phyloP scores from a whole-genome alignment of 2,797 vertebrate genomes.

The Hippoglossus hippoglossus region DNA sequence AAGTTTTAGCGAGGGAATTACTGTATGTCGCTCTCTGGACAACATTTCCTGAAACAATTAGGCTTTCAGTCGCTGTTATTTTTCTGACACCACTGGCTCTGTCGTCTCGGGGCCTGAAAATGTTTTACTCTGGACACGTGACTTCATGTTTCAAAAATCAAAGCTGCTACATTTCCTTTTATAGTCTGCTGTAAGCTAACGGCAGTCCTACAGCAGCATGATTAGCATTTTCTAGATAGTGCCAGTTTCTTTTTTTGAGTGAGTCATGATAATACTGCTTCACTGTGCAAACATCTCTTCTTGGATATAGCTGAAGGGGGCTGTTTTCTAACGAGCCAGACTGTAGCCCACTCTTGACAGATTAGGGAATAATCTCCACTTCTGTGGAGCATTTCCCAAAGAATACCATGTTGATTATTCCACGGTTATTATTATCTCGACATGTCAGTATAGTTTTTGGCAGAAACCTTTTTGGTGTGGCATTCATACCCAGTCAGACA shows the following conservation, averaged over 20 bases:
- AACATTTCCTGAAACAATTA: neutral
- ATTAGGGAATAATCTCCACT: neutral
- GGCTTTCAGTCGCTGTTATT: neutral
- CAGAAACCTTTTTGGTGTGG: neutral
- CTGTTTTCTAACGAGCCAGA: neutral
- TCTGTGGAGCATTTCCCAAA: neutral
- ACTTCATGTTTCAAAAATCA: conserved; percentile 53
- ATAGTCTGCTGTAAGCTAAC: conserved; percentile 31
- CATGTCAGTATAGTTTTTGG: conserved; percentile 7
- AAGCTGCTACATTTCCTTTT: conserved; percentile 55
- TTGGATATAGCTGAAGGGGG: neutral
- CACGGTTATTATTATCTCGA: neutral
- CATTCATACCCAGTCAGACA: neutral
- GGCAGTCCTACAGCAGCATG: neutral
- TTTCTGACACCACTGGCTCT: neutral
- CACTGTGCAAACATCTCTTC: conserved; percentile 31
- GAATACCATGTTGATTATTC: neutral
- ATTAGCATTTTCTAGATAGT: conserved; percentile 28
- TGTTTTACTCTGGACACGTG: conserved; percentile 41
- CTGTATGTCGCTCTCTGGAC: neutral
- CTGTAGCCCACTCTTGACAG: neutral
- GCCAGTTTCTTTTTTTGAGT: conserved; percentile 22
- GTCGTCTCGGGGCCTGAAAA: neutral
- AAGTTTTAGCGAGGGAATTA: neutral
- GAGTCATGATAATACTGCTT: conserved; percentile 41